Evolutionary conservation across 2,797 vertebrate genomes (phyloP), one percentile per base, ranked within the genome.

Genomic region (Brachymystax lenok): DNA sequence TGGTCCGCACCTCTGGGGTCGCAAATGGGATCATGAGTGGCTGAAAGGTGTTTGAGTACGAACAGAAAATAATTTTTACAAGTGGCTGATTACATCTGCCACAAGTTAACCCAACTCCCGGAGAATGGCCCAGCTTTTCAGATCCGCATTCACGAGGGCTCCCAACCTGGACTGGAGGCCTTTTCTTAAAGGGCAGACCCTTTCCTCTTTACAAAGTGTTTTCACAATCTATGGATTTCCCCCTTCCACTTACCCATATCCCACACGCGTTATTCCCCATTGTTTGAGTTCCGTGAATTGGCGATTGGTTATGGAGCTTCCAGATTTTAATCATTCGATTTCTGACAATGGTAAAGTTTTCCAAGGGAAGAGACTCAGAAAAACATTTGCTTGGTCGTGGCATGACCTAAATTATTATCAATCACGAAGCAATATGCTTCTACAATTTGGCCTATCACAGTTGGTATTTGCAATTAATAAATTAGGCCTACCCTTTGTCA

Each of bases 71-170:
- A 89, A 95, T 96, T 96, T 96, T 96, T 95, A 96, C 94, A 96
- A 97, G 96, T 97, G 97, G 95, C 95, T 95, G 95, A 95, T 95
- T 95, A 96, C 95, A 95, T 94, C 92, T 95, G 95, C 95, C 95
- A 94, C 95, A 94, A 95, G 96, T 97, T 96, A 96, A 97, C 95
- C 84, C 92, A 94, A 94, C 94, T 93, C 91, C 86, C 90, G 93
- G 92, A 93, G 94, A 94, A 93, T 95, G 95, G 95, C 95, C 95
- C 95, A 94, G 95, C 95, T 96, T 95, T 91, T 92, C 16, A 93
- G 94, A 92, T 89, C 93, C 92, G 89, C 93, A 94, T 96, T 95
- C 94, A 94, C 95, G 95, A 92, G 89, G 95, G 92, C 92, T 91
- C 93, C 21, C 95, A 94, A 95, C 96, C 95, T 97, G 95, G 95